These are phyloP conservation scores for Meteorus colon DNA, from an alignment of 2,888 invertebrate genomes.

Conservation along the genomic window DNA sequence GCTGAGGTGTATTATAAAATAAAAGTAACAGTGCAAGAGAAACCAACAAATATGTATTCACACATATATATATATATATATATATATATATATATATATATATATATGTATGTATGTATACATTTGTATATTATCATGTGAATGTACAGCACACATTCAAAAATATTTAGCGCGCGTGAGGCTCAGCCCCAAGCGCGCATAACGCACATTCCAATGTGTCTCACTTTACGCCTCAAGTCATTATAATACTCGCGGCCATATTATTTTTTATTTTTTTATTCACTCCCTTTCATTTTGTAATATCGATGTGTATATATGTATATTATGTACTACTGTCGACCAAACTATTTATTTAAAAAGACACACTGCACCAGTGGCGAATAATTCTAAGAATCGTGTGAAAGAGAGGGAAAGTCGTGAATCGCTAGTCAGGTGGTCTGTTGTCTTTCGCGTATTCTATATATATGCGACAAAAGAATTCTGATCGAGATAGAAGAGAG, in stretches of 20 bases:
- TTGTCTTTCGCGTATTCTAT: not conserved
- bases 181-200: conserved; percentile 14
- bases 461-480: no score
- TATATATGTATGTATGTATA: no score
- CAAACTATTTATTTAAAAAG: no score
- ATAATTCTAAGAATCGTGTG: not conserved
- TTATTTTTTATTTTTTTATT: not conserved
- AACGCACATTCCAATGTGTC: conserved; percentile 21
- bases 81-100: no score
- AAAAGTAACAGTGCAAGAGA: not conserved
- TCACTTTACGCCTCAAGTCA: conserved; percentile 9
- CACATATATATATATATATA: no score
- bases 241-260: not conserved
- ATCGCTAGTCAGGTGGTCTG: conserved; percentile 5
- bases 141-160: not conserved
- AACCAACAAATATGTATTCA: not conserved
- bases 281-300: not conserved
- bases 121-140: no score
- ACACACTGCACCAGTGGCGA: not conserved
- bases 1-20: not conserved
- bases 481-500: no score
- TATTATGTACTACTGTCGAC: not conserved
- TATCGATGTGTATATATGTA: not conserved
- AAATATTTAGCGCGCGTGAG: conserved; percentile 8
- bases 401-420: not conserved